Evolutionary conservation across 2,113 vertebrate genomes (phyloP), one percentile per base, ranked within the genome.

Genomic region (Galemys pyrenaicus): DNA sequence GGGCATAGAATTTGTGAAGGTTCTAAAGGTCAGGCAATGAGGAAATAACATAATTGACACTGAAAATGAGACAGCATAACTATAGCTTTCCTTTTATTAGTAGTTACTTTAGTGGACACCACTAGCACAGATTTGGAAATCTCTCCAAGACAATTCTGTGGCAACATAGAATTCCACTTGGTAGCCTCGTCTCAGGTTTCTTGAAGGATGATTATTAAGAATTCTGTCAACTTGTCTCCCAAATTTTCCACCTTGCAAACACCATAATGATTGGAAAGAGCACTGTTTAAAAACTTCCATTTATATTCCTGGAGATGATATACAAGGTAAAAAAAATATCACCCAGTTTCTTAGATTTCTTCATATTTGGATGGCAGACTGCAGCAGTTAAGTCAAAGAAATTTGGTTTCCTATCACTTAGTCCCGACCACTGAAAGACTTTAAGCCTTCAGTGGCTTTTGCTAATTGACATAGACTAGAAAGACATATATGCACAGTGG

Each of bases 381-480:
- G 15, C 3, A 71, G 26, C 68, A 91, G 20, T 84, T 58, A 89
- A 70, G 56, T 60, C 28, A 87, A 92, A 85, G 13, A 9, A 90
- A 46, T 71, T 65, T 96, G 67, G n/a, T 71, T 75, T 46, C 75
- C n/a, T 62, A 17, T 32, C 64, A 32, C 7, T 56, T 56, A 56
- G 54, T 56, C 54, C 11, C 54, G 22, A 56, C 20, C 54, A 56
- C 54, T 56, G 17, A 13, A 26, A 83, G 41, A 37, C 24, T 71
- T 19, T 44, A 79, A 89, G 19, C 6, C 24, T 51, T 92, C 78
- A 68, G 60, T 68, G 65, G 12, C 24, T 89, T 71, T 92, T 94
- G 58, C 54, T 96, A 89, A 87, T 89, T 95, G 71, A 73, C 51
- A 58, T 30, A 56, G 82, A 67, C 39, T 39, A 54, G 30, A 74